Base-by-base conservation (phyloP, 2,797 vertebrate genomes). In the Lindbergichthys nudifrons region DNA sequence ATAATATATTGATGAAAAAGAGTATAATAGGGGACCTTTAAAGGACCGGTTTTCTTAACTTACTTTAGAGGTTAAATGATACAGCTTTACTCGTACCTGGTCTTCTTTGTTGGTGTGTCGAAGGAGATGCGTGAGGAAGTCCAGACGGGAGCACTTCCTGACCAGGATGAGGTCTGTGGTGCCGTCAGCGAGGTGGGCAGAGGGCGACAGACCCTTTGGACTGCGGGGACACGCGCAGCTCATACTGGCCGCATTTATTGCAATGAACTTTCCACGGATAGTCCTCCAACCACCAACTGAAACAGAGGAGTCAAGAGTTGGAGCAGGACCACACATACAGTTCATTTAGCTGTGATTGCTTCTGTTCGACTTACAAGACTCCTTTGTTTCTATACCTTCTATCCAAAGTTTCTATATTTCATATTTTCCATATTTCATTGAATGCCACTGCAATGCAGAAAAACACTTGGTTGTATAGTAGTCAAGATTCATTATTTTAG, bases 161-260 rank as follows among this genome's bases (percentile, higher is more conserved):
- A 99, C 95, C 15, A 99, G 93, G 89, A 99, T 97, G 87, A 99
- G 97, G 93, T 99, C 97, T 0, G 93, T 92, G 19, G 96, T 96
- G 42, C 98, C 98, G 14, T 99, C 96, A 1, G 97, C 97, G 65
- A 99, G 89, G 93, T 99, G 98, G 58, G 97, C 97, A 1, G 95
- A 94, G 0, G 98, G 98, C 3, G 98, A 98, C 66, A 99, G 94
- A 78, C 98, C 98, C 82, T 94, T 85, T 0, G 97, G 97, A 78
- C 96, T 96, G 43, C 97, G 96, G 39, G 97, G 96, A 89, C 97
- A 99, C 0, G 98, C 97, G 43, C 98, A 99, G 92, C 96, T 97
- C 94, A 99, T 98, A 80, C 85, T 96, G 53, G 96, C 95, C 2
- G 94, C 95, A 15, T 99, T 99, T 84, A 99, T 96, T 74, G 97